Base-by-base conservation (phyloP, 2,113 vertebrate species). In the Alligator sinensis region DNA sequence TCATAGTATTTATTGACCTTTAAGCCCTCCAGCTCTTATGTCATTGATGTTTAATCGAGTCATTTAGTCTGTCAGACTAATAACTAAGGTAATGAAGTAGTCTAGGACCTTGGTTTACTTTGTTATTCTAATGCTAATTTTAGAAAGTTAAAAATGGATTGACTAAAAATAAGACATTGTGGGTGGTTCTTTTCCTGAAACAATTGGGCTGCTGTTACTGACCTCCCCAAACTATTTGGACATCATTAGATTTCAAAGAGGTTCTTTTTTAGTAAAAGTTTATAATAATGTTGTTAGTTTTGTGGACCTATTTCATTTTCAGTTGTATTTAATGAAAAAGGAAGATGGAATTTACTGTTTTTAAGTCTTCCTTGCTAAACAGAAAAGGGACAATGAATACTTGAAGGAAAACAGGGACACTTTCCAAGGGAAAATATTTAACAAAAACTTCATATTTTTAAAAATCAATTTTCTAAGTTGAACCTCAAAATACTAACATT, bases 101-200 rank as follows among this genome's bases (percentile, higher is more conserved):
- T 97, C 97, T 98, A 98, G 98, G 98, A 97, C 98, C 98, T 98
- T 98, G 96, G 98, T 98, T 99, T 98, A 98, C 96, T 96, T 89
- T 96, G 98, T 97, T 98, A 98, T 98, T 98, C 96, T 97, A 98
- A 97, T 94, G 77, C 98, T 98, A 98, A 98, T 98, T 99, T 99
- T 99, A 98, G 98, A 97, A 98, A 97, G 97, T 98, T 99, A 99
- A 99, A 99, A 99, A 99, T 99, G 99, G 98, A 89, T 96, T 97
- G 95, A 95, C 97, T 98, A 98, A 98, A 97, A 98, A 98, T 97
- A 97, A 96, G 97, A 95, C 96, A 27, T 70, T 87, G 92, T 96
- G 97, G 97, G 98, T 98, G 90, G 95, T 97, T 97, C 94, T 95
- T 89, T 86, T 96, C 66, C 83, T 84, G 55, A 95, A 96, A 97